Base-by-base conservation (phyloP, 2,113 vertebrate genomes). In the Labeo catla region DNA sequence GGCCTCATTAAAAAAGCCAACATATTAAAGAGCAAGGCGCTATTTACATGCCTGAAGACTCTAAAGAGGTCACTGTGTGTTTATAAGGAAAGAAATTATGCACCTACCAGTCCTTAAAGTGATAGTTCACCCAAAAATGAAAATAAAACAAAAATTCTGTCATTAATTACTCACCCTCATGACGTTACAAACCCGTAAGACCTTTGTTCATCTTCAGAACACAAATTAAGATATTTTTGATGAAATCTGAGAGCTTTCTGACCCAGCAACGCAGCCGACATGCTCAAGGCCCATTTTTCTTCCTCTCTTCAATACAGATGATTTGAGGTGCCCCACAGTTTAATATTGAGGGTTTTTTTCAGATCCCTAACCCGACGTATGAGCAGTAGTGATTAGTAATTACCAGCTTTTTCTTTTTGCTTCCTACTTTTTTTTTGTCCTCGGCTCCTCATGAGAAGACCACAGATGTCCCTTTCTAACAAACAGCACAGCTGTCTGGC, bases 401-500 rank as follows among this genome's bases (percentile, higher is more conserved):
- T 45, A 65, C 12, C 12, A 52, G 72, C 76, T 73, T 72, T 79
- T 88, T 77, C 72, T 86, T 83, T 28, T 76, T 66, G 70, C 9
- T 54, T n/a, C 79, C 84, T 76, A 23, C 43, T 65, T 34, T 54
- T 49, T 13, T 36, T 15, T 21, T 77, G 23, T 39, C 68, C 28
- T 19, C 39, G 16, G 59, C 45, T 72, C n/a, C 34, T 68, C 59
- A 36, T 2, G 10, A 36, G 6, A 59, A 76, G 47, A 50, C 11
- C 68, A 57, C 13, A 50, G 87, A 90, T 90, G 86, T 88, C 82
- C 19, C 76, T 63, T 54, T 87, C 84, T 87, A 86, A 79, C 39
- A 68, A 83, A 54, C 8, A 6, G 19, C 49, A 47, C 86, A 87
- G 76, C 86, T 86, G 83, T 80, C 59, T 65, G 57, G 34, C 23